Evolutionary conservation across 2,797 vertebrate genomes (phyloP), one percentile per base, ranked within the genome.

Genomic region (Rousettus madagascariensis): DNA sequence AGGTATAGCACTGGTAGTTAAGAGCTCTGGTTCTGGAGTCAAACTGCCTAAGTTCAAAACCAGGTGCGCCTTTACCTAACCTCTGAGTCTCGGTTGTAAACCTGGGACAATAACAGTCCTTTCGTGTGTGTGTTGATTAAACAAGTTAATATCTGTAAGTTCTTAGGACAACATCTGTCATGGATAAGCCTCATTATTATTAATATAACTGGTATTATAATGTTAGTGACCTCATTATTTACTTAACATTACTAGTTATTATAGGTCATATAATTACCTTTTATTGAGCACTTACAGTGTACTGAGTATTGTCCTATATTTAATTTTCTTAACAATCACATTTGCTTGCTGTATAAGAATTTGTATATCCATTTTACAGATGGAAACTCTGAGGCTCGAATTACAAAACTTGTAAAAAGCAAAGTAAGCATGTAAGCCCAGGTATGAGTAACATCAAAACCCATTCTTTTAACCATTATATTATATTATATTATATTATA

Each of bases 301-400:
- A 17, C 57, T 63, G 46, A 93, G 8, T n/a, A 36, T 53, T 36
- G 16, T 55, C 26, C 28, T 77, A 20, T 38, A 53, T 68, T 94
- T 65, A 89, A 80, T 63, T 79, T 51, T 94, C 11, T 20, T 92
- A 84, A 55, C 26, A 68, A 49, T 63, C 3, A 46, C 71, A 28
- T 63, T 86, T 66, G 26, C 30, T 12, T 94, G 3, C 75, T 87
- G 68, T 8, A 26, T 55, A 86, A 26, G 5, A 68, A 22, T 79
- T 61, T 69, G 5, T 49, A 33, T 91, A 33, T 46, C 51, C 38
- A 66, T 82, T 91, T 91, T 85, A 84, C 36, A 90, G 72, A 71
- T 92, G 57, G 36, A 86, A 97, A 89, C 63, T 55, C 1, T 33
- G 59, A 92, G 91, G 12, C 69, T 94, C 55, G 59, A 82, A 57